Percentiles rank a stretch among this genome's conserved stretches.
Conservation (phyloP, 2,888 invertebrate genomes). For the Steromphala cineraria region DNA sequence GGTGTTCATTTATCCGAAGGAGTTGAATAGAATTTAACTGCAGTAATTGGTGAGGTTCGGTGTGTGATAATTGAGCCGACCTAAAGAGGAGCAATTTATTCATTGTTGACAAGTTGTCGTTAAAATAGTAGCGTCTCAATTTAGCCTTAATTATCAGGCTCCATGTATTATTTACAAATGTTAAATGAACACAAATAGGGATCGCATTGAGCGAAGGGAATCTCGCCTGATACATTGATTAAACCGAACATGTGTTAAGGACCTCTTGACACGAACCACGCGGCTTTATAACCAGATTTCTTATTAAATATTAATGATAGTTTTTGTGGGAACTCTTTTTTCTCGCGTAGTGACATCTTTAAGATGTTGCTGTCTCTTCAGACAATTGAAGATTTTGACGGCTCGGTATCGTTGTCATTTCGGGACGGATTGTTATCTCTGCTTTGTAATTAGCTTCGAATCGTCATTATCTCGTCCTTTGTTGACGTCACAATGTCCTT, state of each 20-base stretch:
- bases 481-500: too few relatives aligned
- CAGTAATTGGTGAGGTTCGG: neutral
- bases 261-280: neutral
- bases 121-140: slow-evolving; percentile 2
- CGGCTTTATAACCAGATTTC: neutral
- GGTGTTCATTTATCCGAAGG: slow-evolving; percentile 1
- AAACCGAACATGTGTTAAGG: neutral
- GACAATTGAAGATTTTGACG: too few relatives aligned
- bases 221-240: neutral
- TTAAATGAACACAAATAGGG: slow-evolving; percentile 17
- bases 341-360: too few relatives aligned
- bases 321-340: too few relatives aligned
- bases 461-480: too few relatives aligned
- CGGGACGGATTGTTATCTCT: too few relatives aligned
- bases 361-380: too few relatives aligned
- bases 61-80: slow-evolving; percentile 6
- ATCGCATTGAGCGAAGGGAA: neutral
- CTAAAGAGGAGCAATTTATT: slow-evolving; percentile 12
- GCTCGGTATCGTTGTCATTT: too few relatives aligned
- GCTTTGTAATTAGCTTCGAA: too few relatives aligned
- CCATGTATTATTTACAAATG: slow-evolving; percentile 18
- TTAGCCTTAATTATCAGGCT: slow-evolving; percentile 1
- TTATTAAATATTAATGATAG: neutral
- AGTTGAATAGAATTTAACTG: neutral
- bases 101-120: slow-evolving; percentile 15